These are phyloP conservation scores for Laticauda colubrina DNA, from an alignment of 2,113 vertebrate species.

Conservation along the genomic window DNA sequence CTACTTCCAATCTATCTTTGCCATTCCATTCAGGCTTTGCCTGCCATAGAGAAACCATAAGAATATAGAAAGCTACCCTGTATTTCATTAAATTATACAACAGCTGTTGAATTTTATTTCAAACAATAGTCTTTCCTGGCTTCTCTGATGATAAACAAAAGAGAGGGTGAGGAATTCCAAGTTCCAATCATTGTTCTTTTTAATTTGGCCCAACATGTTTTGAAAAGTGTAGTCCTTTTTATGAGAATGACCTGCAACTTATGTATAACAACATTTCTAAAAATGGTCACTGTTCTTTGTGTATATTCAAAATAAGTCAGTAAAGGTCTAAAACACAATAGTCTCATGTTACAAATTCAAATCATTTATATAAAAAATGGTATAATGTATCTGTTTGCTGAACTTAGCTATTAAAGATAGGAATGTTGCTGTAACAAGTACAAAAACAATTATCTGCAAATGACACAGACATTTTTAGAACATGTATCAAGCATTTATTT, in stretches of 20 bases:
- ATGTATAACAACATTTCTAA: background rate
- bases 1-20: background rate
- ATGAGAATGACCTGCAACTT: background rate
- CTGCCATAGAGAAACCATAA: background rate
- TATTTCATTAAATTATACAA: background rate
- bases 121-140: background rate
- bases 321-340: background rate
- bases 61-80: background rate
- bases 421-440: background rate
- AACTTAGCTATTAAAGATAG: background rate
- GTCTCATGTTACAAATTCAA: background rate
- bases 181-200: background rate
- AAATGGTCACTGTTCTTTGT: background rate
- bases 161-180: background rate
- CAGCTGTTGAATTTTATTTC: background rate
- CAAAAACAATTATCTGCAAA: background rate
- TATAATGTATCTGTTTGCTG: background rate
- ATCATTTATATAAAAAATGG: background rate
- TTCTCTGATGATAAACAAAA: background rate
- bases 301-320: background rate
- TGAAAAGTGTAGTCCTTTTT: background rate
- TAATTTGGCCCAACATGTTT: background rate
- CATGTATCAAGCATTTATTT: background rate
- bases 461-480: background rate
- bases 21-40: background rate